A percentile compares a stretch with the other conserved stretches of the same genome.
Evolutionary conservation across 2,888 invertebrate species (phyloP).

Genomic region (Abrostola tripartita): DNA sequence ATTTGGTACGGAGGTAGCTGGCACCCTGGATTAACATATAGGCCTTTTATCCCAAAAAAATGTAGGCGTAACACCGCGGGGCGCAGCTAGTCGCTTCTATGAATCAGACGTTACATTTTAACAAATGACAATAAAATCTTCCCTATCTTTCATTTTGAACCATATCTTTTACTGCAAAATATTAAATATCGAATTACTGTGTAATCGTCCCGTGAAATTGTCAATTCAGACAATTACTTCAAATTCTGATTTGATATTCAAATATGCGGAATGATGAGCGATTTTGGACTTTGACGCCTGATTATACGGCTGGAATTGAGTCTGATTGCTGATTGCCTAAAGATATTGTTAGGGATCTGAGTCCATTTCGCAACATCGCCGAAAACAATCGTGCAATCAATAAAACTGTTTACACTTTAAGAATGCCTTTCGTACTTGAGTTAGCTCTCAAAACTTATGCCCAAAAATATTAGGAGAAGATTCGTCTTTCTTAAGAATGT

Average conservation of each 20-base stretch:
- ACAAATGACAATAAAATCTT: slow-evolving; percentile 19
- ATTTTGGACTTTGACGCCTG: not conserved
- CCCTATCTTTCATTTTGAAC: slow-evolving; percentile 13
- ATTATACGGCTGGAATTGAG: not conserved
- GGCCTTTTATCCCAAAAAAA: no score
- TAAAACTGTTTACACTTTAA: not conserved
- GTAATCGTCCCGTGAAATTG: slow-evolving; percentile 19
- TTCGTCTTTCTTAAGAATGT: no score
- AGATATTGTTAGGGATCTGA: not conserved
- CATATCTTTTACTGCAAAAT: slow-evolving; percentile 31
- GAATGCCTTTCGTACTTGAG: not conserved
- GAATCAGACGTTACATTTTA: slow-evolving; percentile 20
- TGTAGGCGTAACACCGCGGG: no score
- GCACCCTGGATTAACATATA: no score
- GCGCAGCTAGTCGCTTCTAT: not conserved
- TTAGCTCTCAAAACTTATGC: not conserved
- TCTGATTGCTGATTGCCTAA: not conserved
- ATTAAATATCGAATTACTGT: slow-evolving; percentile 28
- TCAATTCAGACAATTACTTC: slow-evolving; percentile 9
- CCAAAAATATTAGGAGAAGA: not conserved
- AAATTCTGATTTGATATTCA: slow-evolving; percentile 6
- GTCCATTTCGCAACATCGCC: not conserved
- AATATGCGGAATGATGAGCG: not conserved
- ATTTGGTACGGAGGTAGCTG: no score
- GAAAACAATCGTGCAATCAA: slow-evolving; percentile 1